Evolutionary conservation across 2,797 vertebrate genomes (phyloP), one percentile per base, ranked within the genome.

Genomic region (Salarias fasciatus): DNA sequence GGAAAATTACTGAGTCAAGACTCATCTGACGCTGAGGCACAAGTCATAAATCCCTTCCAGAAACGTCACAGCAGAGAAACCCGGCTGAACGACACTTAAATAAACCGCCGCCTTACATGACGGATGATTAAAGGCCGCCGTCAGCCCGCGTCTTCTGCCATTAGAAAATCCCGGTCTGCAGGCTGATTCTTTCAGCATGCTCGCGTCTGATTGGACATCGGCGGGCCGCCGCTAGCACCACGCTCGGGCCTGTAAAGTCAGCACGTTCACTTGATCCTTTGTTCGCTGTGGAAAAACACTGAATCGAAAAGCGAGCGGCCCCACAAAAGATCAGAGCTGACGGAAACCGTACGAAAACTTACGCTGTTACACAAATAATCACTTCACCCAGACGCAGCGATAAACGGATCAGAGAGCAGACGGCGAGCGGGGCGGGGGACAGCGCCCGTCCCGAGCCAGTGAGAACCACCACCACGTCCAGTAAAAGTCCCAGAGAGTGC

Each of bases 371-470:
- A 53, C 69, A 84, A 88, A 83, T 80, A 85, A 89, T 85, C 75
- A 75, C 75, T 77, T 81, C 60, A 64, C 56, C 46, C 45, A 56
- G 70, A 65, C 63, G 64, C 44, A 57, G 54, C 4, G 33, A 44
- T 18, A 50, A 79, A 78, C 61, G 57, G 47, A 81, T 48, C 69
- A 18, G 75, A 88, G 79, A 83, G 75, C 51, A 72, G 65, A 44
- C 28, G 63, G 66, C 14, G 42, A 59, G 56, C 79, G 91, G 91
- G 91, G 92, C 92, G 80, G 86, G 61, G 83, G 88, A 91, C 63
- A 69, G 41, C 57, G 46, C 30, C 29, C 46, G 64, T 67, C 24
- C 7, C 57, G 67, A 86, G 82, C 68, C 69, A 84, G 77, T 75
- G 57, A 83, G 38, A 72, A 49, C n/a, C 54, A 1, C 33, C 33